Evolutionary conservation across 1,140 invertebrate species (phyloP), one percentile per base, ranked within the genome.

Genomic region (Musca domestica): DNA sequence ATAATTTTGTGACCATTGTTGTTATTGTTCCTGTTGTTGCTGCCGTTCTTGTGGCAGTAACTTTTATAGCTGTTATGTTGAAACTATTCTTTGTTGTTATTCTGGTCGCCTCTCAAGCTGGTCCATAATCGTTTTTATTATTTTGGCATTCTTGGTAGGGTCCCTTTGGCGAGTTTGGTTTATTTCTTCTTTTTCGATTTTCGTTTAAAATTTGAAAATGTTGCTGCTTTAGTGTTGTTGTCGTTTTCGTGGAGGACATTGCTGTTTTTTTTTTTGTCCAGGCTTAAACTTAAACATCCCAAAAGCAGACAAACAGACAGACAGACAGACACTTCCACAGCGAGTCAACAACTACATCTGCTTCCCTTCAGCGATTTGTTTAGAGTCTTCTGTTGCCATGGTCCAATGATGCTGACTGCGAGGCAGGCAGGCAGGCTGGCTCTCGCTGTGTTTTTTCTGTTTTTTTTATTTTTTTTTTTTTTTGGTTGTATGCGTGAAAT

Each of bases 401-500:
- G 7, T 9, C 9, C 10, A 15, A 15, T 7, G 27, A 19, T 61
- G 56, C 17, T 58, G 54, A 3, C 27, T 41, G 34, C 12, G 10
- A 10, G 10, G 34, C 34, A 10, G 34, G 34, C 34, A 10, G 34
- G 34, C 17, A 41, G 27, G 27, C 25, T 30, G 25, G n/a, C 17
- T 14, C 19, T 58, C 27, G n/a, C n/a, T 23, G 25, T 61, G 14
- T 54, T 25, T 52, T 49, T 49, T 10, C 19, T 49, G 6, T 10
- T 49, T 15, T 46, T 46, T 15, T 14, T 49, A 49, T 22, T 23
- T 56, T 17, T 56, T 20, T 25, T 20, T 56, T 56, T 56, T 56
- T 51, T 51, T 23, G 17, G 27, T 65, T 65, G 64, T 65, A 51
- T 65, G 64, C 64, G 64, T 49, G 48, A 65, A 49, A 65, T 65